Evolutionary conservation across 1,140 invertebrate genomes (phyloP).

Genomic region (Achatina immaculata): DNA sequence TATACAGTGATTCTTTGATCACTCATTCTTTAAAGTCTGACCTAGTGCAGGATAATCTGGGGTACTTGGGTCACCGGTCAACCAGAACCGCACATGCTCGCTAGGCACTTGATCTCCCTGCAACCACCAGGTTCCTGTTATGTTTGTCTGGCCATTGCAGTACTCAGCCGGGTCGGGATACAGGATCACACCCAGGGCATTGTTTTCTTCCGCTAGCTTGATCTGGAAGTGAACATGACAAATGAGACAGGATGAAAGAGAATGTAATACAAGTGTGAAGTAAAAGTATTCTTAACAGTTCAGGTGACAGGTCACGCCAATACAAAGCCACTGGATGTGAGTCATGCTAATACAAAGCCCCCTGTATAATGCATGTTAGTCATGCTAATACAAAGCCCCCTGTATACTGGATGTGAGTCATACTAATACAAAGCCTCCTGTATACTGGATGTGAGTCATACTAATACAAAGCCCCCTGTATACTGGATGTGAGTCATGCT

Average conservation of each 20-base stretch:
- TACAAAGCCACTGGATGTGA: too few relatives aligned
- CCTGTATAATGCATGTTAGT: too few relatives aligned
- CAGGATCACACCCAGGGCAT: constrained; percentile 71
- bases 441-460: too few relatives aligned
- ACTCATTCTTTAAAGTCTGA: constrained; percentile 53
- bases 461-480: too few relatives aligned
- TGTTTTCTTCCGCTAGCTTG: constrained; percentile 64
- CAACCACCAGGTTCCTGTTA: constrained; percentile 73
- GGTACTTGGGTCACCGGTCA: constrained; percentile 73
- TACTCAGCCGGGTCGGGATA: constrained; percentile 75
- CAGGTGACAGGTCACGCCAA: too few relatives aligned
- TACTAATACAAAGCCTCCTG: too few relatives aligned
- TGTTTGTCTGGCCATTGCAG: constrained; percentile 34
- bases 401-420: too few relatives aligned
- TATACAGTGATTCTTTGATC: not conserved
- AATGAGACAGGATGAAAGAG: not conserved
- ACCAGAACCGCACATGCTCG: constrained; percentile 67
- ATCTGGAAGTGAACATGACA: constrained; percentile 55
- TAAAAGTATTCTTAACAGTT: too few relatives aligned
- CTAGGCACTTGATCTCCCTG: constrained; percentile 72
- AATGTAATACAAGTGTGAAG: not conserved
- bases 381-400: too few relatives aligned
- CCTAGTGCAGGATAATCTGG: constrained; percentile 72
- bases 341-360: too few relatives aligned
- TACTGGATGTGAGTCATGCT: too few relatives aligned